A percentile compares a stretch with the other conserved stretches of the same genome.
Evolutionary conservation across 1,140 invertebrate genomes (phyloP).

Genomic region (Diachasma alloeum): DNA sequence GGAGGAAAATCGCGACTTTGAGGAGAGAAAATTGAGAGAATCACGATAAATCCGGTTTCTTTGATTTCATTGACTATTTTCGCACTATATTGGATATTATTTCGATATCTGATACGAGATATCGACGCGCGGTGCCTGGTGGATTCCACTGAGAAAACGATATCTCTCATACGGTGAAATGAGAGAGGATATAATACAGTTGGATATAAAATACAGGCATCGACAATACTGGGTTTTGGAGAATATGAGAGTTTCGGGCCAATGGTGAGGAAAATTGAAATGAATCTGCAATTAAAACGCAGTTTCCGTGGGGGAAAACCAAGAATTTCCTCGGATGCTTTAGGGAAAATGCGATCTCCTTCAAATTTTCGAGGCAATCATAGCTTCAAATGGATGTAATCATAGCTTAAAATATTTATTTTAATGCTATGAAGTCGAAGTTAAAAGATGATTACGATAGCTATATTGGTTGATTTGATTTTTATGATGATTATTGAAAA

Average conservation of each 20-base stretch:
- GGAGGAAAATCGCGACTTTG: neutral
- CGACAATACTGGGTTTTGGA: neutral
- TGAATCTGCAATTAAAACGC: neutral
- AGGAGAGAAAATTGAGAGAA: neutral
- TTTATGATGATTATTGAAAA: too few relatives aligned
- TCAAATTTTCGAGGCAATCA: too few relatives aligned
- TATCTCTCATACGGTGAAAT: neutral
- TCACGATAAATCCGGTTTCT: neutral
- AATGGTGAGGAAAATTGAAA: conserved; percentile 22
- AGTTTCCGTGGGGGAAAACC: neutral
- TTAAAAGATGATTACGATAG: too few relatives aligned
- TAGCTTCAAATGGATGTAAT: too few relatives aligned
- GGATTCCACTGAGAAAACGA: neutral
- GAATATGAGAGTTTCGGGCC: conserved; percentile 9
- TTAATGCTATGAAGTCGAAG: too few relatives aligned
- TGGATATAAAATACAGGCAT: neutral
- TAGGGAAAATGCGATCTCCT: too few relatives aligned
- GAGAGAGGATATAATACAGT: neutral
- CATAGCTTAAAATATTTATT: too few relatives aligned
- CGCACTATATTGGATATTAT: neutral
- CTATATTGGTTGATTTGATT: too few relatives aligned
- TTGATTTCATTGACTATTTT: neutral
- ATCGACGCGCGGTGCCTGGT: neutral
- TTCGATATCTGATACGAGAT: neutral
- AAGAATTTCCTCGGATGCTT: too few relatives aligned